Base-by-base conservation (phyloP, 2,888 invertebrate genomes). In the Nomada hirtipes region DNA sequence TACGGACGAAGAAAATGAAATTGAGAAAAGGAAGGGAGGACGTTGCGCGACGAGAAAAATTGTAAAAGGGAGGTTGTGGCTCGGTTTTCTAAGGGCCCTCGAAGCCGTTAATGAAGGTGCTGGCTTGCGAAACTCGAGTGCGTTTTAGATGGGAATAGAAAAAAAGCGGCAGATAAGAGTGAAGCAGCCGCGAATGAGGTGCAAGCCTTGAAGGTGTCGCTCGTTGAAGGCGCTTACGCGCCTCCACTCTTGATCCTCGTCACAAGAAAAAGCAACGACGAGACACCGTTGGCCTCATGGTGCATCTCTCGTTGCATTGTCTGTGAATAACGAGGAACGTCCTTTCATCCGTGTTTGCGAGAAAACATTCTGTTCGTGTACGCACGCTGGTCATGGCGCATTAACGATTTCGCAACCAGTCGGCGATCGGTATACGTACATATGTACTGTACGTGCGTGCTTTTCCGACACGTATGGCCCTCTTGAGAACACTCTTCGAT, bases 181-280 rank as follows among this genome's bases (percentile, higher is more conserved):
- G 20, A 55, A 72, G 11, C 53, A 23, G 42, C 9, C 2, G 57
- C 63, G 53, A 60, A 68, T 42, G 73, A 52, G 15, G 23, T 2
- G 44, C 29, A 23, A 77, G 69, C 84, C 89, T 88, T 77, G 83
- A 83, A 52, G 67, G 82, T 83, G 82, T 84, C 86, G 82, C 71
- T 60, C 77, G 76, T n/a, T 76, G 71, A 68, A 74, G 85, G 69
- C 73, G 85, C 86, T 73, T 73, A 63, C 73, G 23, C 42, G 74
- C 36, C 72, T 68, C n/a, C 61, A 20, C 61, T 68, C 55, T 23
- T 26, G 69, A 64, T 68, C 50, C 52, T 80, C 73, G 73, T 47
- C 61, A 64, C 59, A 69, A 76, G 83, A 83, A 79, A 83, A 76
- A 71, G 76, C 70, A 64, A 42, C 67, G 29, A 50, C 29, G 81